phyloP scores from a whole-genome alignment of 2,888 invertebrate genomes.

The Eupsilia transversa region DNA sequence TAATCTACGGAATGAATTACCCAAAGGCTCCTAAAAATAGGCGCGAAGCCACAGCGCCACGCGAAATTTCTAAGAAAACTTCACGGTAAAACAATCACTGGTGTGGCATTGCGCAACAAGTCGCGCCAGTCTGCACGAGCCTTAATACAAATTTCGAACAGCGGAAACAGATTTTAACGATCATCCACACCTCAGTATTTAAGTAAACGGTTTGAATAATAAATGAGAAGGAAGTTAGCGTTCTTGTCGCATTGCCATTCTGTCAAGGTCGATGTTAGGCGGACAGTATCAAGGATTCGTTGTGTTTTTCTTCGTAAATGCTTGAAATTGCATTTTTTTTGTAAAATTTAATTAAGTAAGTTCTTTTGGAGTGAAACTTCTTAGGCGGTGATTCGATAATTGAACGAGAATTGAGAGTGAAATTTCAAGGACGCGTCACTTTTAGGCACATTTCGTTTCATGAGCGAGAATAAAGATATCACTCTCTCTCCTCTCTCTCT shows the following conservation, averaged over 20 bases:
- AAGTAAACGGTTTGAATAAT: conserved; percentile 29
- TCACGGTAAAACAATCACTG: no score
- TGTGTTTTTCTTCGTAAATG: conserved; percentile 6
- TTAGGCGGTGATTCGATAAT: no score
- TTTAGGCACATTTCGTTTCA: neutral
- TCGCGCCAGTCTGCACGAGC: no score
- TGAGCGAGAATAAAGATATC: neutral
- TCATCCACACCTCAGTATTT: conserved; percentile 6
- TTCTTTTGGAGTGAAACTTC: no score
- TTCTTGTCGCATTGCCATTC: conserved; percentile 51
- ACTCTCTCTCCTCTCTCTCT: no score
- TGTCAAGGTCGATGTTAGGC: conserved; percentile 41
- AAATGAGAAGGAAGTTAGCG: conserved; percentile 50
- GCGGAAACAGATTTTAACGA: conserved; percentile 11
- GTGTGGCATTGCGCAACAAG: no score
- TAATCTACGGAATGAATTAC: no score
- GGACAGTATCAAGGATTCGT: conserved; percentile 40
- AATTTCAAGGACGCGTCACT: neutral
- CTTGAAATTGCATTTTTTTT: conserved; percentile 6
- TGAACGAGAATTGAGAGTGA: neutral
- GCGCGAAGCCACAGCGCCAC: no score
- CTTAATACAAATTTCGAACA: conserved; percentile 17
- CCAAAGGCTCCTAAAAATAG: no score
- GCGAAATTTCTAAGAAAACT: no score
- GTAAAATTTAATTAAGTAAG: neutral